Conservation (phyloP, 2,113 vertebrate genomes). For the Struthidea cinerea region DNA sequence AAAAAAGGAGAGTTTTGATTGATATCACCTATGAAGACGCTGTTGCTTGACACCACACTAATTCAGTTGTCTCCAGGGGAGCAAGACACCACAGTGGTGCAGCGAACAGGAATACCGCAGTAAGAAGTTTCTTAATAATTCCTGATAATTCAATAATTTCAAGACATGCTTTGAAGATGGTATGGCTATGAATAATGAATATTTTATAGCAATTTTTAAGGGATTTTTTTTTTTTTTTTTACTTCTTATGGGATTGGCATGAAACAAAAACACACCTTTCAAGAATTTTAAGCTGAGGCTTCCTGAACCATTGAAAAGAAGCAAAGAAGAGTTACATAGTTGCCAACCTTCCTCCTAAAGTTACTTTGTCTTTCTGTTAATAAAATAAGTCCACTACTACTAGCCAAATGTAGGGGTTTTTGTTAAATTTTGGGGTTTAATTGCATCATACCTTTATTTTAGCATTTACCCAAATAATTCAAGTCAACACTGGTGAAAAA, state of each 20-base stretch:
- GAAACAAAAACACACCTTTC: background rate
- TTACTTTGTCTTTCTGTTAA: background rate
- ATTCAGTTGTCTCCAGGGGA: background rate
- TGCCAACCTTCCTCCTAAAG: background rate
- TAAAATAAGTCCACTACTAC: background rate
- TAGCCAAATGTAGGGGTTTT: background rate
- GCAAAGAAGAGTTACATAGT: background rate
- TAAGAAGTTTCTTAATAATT: background rate
- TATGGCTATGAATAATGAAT: background rate
- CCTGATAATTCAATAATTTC: background rate
- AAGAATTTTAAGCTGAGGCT: background rate
- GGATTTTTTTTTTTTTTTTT: background rate
- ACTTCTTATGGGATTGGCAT: background rate
- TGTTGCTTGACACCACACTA: background rate
- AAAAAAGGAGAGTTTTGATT: background rate
- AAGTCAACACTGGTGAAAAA: slow-evolving; percentile 21
- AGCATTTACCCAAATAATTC: background rate
- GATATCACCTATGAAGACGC: background rate
- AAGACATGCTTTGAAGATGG: background rate
- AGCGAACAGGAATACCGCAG: background rate
- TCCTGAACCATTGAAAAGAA: background rate
- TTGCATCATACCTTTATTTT: slow-evolving; percentile 13
- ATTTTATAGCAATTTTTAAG: background rate
- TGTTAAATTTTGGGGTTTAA: background rate
- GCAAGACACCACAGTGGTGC: background rate